Percentiles rank a stretch among this genome's conserved stretches.
Conservation (phyloP, 2,888 invertebrate genomes). For the Rapana venosa region DNA sequence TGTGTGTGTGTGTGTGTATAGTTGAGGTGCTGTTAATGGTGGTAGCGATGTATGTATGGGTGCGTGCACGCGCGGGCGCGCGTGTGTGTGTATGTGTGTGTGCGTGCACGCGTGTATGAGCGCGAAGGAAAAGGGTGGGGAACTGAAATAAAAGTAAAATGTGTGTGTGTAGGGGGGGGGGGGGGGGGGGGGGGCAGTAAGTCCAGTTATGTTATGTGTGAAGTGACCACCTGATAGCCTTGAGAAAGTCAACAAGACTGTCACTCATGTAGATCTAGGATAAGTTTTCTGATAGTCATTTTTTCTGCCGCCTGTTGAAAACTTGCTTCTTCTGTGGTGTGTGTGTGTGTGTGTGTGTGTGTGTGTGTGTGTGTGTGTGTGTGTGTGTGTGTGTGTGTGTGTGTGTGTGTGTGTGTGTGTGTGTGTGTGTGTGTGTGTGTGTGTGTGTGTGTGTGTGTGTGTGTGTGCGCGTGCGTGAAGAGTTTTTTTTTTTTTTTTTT, state of each 20-base stretch:
- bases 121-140: too few relatives aligned
- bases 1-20: too few relatives aligned
- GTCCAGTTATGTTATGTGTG: background rate
- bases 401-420: background rate
- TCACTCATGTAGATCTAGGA: too few relatives aligned
- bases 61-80: background rate
- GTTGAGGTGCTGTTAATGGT: background rate
- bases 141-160: too few relatives aligned
- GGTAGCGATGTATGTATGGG: background rate
- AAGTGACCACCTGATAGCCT: background rate
- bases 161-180: too few relatives aligned
- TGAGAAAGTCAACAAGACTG: slow-evolving; percentile 1
- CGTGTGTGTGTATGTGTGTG: background rate
- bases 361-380: slow-evolving; percentile 10
- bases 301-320: too few relatives aligned
- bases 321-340: background rate
- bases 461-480: background rate
- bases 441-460: background rate
- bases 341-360: slow-evolving; percentile 5
- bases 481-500: too few relatives aligned
- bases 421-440: background rate
- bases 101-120: too few relatives aligned
- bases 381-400: background rate
- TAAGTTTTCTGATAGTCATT: too few relatives aligned
- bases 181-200: background rate